Percentiles rank a stretch among this genome's conserved stretches.
Conservation (phyloP, 2,113 vertebrate genomes). For the Eptesicus fuscus region DNA sequence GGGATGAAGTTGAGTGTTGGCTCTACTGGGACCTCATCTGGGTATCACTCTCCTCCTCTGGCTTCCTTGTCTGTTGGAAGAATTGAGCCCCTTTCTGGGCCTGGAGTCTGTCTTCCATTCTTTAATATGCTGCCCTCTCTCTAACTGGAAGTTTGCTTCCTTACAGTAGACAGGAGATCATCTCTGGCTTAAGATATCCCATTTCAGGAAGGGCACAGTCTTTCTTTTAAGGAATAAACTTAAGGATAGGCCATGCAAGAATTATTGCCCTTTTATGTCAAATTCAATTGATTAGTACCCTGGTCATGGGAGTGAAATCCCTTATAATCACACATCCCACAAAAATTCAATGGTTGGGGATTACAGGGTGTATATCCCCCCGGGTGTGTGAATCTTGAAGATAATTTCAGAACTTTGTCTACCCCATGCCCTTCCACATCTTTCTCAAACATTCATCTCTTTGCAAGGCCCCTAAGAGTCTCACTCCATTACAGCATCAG, state of each 20-base stretch:
- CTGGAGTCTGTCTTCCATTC: neutral
- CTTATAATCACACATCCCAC: neutral
- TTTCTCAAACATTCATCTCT: neutral
- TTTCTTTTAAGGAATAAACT: neutral
- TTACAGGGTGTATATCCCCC: neutral
- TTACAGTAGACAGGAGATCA: neutral
- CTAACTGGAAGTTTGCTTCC: neutral
- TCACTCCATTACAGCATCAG: neutral
- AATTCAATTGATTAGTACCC: neutral
- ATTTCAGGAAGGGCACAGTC: neutral
- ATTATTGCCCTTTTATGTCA: neutral
- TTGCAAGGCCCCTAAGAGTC: neutral
- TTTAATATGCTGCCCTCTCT: neutral
- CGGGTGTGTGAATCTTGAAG: too few species aligned
- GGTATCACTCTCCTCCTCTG: neutral
- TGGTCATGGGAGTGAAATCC: neutral
- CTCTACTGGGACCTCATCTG: too few species aligned
- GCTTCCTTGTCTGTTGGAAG: neutral
- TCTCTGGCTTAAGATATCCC: neutral
- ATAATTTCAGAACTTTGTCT: too few species aligned
- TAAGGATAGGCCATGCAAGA: neutral
- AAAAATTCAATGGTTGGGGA: too few species aligned
- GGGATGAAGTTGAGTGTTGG: too few species aligned
- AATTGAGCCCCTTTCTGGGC: neutral
- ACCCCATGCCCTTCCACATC: rapidly evolving